Conservation (phyloP, 2,113 vertebrate genomes). For the Antechinus stuartii region DNA sequence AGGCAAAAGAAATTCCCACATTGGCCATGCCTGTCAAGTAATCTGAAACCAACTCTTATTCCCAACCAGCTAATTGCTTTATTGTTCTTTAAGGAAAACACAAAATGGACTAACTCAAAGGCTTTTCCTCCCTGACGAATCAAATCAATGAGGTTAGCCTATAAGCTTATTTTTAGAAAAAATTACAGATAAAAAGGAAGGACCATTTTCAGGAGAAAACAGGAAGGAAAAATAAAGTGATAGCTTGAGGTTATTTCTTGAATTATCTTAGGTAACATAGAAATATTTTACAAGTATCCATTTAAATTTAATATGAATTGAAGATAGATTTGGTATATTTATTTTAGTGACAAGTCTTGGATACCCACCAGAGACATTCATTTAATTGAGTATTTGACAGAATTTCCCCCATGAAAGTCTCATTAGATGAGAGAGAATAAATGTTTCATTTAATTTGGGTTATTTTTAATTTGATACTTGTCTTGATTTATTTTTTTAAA, state of each 20-base stretch:
- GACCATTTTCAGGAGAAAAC: slow-evolving; percentile 24
- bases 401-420: neutral
- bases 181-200: slow-evolving; percentile 20
- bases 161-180: slow-evolving; percentile 20
- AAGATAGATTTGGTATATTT: slow-evolving; percentile 1
- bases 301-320: slow-evolving; percentile 33
- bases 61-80: neutral
- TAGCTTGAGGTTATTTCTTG: neutral
- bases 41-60: neutral
- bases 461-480: slow-evolving; percentile 42
- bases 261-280: neutral
- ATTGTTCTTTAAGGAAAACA: neutral
- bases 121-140: neutral
- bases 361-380: neutral
- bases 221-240: slow-evolving; percentile 19
- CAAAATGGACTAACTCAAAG: neutral
- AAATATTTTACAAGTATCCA: slow-evolving; percentile 1
- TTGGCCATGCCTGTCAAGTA: neutral
- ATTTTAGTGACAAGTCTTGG: slow-evolving; percentile 34
- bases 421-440: neutral
- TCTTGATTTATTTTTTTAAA: too few species aligned
- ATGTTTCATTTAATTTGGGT: slow-evolving; percentile 2
- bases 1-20: neutral
- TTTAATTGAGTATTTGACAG: slow-evolving; percentile 8
- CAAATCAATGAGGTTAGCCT: neutral